Base-by-base conservation (phyloP, 2,113 vertebrate species). In the Hippocampus barbouri region DNA sequence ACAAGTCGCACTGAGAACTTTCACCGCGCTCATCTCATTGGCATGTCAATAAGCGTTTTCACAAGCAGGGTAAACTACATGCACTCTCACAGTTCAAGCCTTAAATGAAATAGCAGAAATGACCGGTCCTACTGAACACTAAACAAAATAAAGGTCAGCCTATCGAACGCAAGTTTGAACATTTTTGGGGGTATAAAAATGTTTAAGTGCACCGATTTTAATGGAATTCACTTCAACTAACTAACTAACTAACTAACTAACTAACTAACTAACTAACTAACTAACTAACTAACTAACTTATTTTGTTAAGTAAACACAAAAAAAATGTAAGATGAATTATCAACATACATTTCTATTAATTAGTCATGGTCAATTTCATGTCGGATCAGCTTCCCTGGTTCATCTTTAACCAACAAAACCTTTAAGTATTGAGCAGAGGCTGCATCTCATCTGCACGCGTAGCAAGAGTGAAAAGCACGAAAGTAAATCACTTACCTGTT, bases 401-500 rank as follows among this genome's bases (percentile, higher is more conserved):
- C 6, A 7, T 20, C 9, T 54, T n/a, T 10, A 54, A n/a, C 53
- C 9, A 9, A 10, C 8, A 23, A n/a, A 54, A 54, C 7, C 5
- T 20, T 21, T 8, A 5, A 20, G 10, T 41, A 9, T 40, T 6
- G 9, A 63, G 18, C 20, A 15, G 23, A 18, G 27, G 16, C 27
- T 21, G 38, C 53, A 10, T 40, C 11, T 63, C 18, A 40, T 38
- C 18, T 62, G 8, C 21, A 1, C 30, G 18, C 15, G 34, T 1
- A 3, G 7, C 7, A 30, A 18, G 5, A 30, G 12, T 21, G 5
- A 27, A 40, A 64, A 10, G 15, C n/a, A 47, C 10, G 34, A 8
- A 70, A 25, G 20, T 47, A 61, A 49, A 60, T 49, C 0, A 60
- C 15, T 64, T 85, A 88, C 86, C 87, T 86, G 86, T 71, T 66